Evolutionary conservation across 92 coral and sea anemone genomes (phyloP).

Genomic region (Zoanthus solanderi): DNA sequence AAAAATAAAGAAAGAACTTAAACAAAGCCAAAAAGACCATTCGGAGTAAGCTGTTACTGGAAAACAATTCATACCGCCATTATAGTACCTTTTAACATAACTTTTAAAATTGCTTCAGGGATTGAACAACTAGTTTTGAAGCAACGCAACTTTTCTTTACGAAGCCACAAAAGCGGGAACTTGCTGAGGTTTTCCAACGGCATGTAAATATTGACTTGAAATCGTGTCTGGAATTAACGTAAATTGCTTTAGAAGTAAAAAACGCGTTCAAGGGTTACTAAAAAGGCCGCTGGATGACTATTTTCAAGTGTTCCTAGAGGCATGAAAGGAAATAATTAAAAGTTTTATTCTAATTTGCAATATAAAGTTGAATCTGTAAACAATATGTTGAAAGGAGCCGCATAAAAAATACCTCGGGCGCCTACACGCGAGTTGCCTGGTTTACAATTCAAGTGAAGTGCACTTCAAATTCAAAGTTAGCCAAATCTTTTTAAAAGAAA

Average conservation of each 20-base stretch:
- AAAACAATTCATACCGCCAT: neutral
- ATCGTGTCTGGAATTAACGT: constrained; percentile 18
- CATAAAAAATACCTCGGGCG: constrained; percentile 47
- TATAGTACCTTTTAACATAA: neutral
- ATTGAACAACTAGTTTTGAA: neutral
- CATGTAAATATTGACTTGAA: constrained; percentile 32
- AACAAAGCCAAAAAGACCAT: constrained; percentile 1
- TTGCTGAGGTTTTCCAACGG: constrained; percentile 12
- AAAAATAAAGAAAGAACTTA: constrained; percentile 26
- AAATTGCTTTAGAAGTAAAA: constrained; percentile 8
- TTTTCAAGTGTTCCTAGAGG: constrained; percentile 46
- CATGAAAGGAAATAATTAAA: constrained; percentile 71
- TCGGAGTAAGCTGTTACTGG: neutral
- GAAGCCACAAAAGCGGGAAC: constrained; percentile 8
- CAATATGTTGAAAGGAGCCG: constrained; percentile 92
- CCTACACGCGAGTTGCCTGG: constrained; percentile 33
- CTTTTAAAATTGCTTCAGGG: neutral
- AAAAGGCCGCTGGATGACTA: constrained; percentile 26
- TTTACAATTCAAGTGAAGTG: constrained; percentile 40
- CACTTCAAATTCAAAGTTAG: constrained; percentile 9
- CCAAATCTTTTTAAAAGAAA: neutral
- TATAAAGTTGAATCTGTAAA: constrained; percentile 89
- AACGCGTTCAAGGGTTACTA: constrained; percentile 4
- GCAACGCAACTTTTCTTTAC: neutral
- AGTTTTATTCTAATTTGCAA: constrained; percentile 88